These are phyloP conservation scores for Eufriesea mexicana DNA, from an alignment of 1,140 invertebrate species.

Conservation along the genomic window DNA sequence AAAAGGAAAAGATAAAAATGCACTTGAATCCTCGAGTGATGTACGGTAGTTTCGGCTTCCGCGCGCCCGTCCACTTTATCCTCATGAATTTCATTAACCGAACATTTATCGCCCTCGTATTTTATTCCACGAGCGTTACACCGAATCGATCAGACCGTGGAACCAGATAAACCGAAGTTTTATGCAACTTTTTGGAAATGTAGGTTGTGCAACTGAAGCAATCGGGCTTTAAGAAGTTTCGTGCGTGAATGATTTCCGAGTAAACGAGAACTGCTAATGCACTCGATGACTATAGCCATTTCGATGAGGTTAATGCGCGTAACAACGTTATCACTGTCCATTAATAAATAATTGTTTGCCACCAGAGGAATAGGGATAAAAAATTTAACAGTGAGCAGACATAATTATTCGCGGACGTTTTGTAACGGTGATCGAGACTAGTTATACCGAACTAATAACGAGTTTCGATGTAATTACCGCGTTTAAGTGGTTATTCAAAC, in stretches of 20 bases:
- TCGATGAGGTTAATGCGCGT: neutral
- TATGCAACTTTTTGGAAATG: conserved; percentile 26
- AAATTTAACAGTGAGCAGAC: conserved; percentile 34
- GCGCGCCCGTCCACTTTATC: conserved; percentile 32
- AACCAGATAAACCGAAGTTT: conserved; percentile 9
- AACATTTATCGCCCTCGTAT: conserved; percentile 25
- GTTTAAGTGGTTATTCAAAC: conserved; percentile 45
- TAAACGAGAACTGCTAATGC: conserved; percentile 6
- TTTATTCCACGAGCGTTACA: conserved; percentile 1
- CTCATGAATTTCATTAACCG: conserved; percentile 74
- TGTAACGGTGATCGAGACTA: conserved; percentile 42
- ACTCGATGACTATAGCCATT: neutral
- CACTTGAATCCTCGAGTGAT: conserved; percentile 70
- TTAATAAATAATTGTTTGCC: neutral
- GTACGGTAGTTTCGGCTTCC: conserved; percentile 60
- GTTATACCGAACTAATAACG: conserved; percentile 58
- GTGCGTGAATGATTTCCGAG: neutral
- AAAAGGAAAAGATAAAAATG: conserved; percentile 68
- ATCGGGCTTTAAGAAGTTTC: conserved; percentile 2
- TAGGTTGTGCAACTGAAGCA: neutral
- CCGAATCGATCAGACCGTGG: neutral
- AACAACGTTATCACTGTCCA: neutral
- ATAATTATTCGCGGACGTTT: conserved; percentile 59
- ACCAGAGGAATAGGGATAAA: neutral
- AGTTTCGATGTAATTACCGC: conserved; percentile 57